Conservation (phyloP, 2,113 vertebrate genomes). For the Cyprinus carpio region DNA sequence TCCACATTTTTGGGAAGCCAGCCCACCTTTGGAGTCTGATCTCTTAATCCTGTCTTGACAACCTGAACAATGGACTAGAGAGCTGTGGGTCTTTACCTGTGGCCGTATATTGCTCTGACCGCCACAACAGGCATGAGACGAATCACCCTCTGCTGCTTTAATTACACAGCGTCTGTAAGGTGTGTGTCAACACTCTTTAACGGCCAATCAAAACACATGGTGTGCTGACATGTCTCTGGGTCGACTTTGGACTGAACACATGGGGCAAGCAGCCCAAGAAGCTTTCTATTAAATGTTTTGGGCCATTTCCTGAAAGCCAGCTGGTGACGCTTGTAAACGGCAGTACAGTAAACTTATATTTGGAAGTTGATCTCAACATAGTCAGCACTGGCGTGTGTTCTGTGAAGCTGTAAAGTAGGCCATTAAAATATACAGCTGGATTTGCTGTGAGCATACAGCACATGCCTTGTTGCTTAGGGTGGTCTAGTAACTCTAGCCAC, state of each 20-base stretch:
- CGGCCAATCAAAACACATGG: conserved; percentile 44
- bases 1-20: conserved; percentile 40
- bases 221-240: conserved; percentile 56
- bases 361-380: conserved; percentile 39
- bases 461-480: neutral
- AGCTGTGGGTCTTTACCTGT: conserved; percentile 51
- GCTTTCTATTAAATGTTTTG: conserved; percentile 44
- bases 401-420: conserved; percentile 8
- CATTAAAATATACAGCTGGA: neutral
- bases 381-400: neutral
- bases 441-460: conserved; percentile 6
- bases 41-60: conserved; percentile 57
- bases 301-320: conserved; percentile 19
- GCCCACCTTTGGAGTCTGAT: conserved; percentile 10
- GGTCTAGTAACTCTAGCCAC: neutral
- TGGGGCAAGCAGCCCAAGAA: conserved; percentile 39
- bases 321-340: conserved; percentile 25
- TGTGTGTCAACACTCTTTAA: conserved; percentile 57
- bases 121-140: conserved; percentile 38
- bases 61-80: neutral
- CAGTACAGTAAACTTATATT: conserved; percentile 35
- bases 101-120: conserved; percentile 54
- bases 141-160: conserved; percentile 57
- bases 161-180: conserved; percentile 61
- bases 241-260: conserved; percentile 4